Evolutionary conservation across 2,888 invertebrate species (phyloP).

Genomic region (Syritta pipiens): DNA sequence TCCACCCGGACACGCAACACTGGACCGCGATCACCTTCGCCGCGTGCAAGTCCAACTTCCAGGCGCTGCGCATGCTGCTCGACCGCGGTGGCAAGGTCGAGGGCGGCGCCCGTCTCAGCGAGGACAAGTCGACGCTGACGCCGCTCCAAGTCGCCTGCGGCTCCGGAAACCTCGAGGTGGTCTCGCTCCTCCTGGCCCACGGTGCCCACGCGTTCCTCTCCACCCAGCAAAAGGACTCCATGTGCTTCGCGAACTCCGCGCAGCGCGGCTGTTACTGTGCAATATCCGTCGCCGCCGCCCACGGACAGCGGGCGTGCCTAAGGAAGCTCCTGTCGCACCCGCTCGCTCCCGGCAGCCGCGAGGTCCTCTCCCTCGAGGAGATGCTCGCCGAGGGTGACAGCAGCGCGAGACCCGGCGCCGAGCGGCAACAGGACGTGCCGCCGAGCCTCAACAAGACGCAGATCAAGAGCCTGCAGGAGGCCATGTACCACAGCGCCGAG

Average conservation of each 20-base stretch:
- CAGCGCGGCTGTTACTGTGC: constrained; percentile 93
- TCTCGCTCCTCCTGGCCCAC: constrained; percentile 88
- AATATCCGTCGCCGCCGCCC: constrained; percentile 93
- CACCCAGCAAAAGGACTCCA: constrained; percentile 89
- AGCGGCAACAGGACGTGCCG: constrained; percentile 74
- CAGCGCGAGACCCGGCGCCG: constrained; percentile 72
- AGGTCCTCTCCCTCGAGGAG: constrained; percentile 92
- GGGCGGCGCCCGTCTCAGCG: constrained; percentile 90
- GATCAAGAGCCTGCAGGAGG: constrained; percentile 92
- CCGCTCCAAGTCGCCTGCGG: constrained; percentile 93
- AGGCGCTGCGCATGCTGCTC: constrained; percentile 85
- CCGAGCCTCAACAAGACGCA: constrained; percentile 87
- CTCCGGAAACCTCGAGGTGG: constrained; percentile 89
- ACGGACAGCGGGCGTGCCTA: constrained; percentile 89
- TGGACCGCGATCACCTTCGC: constrained; percentile 96
- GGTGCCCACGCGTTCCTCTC: constrained; percentile 94
- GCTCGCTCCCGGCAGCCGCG: constrained; percentile 83
- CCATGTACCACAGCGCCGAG: constrained; percentile 96
- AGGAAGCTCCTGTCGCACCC: constrained; percentile 89
- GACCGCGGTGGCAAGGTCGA: constrained; percentile 91
- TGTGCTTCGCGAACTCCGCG: constrained; percentile 92
- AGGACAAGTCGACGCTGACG: constrained; percentile 92
- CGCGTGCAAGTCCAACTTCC: constrained; percentile 81
- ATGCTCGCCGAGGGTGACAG: constrained; percentile 91
- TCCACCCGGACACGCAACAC: constrained; percentile 86